Conservation (phyloP, 2,113 vertebrate species). For the Bostrychus sinensis region DNA sequence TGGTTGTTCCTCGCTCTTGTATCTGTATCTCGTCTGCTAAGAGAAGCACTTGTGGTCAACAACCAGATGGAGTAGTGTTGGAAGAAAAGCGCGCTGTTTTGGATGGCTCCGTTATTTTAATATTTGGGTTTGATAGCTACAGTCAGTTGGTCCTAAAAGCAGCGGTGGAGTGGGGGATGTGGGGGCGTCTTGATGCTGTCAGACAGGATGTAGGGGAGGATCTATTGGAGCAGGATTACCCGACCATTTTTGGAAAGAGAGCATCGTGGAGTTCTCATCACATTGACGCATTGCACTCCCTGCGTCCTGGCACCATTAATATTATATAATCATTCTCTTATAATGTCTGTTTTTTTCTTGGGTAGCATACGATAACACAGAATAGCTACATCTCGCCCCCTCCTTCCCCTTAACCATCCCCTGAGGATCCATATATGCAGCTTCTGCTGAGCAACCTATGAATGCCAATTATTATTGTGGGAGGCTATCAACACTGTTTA, state of each 20-base stretch:
- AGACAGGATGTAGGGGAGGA: constrained; percentile 62
- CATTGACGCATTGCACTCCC: constrained; percentile 70
- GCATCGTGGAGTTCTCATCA: constrained; percentile 53
- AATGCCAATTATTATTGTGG: constrained; percentile 61
- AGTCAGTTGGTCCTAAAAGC: constrained; percentile 19
- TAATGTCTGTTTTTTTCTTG: constrained; percentile 25
- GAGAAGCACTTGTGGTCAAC: constrained; percentile 2
- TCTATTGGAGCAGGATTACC: constrained; percentile 52
- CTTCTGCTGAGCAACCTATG: constrained; percentile 56
- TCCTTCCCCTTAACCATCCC: constrained; percentile 9
- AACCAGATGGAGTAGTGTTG: constrained; percentile 1
- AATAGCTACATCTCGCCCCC: constrained; percentile 10
- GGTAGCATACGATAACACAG: constrained; percentile 28
- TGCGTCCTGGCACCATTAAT: constrained; percentile 42
- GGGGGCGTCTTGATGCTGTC: constrained; percentile 62
- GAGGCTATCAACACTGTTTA: constrained; percentile 60
- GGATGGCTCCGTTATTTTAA: constrained; percentile 10
- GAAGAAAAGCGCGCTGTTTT: constrained; percentile 14
- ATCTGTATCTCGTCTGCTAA: constrained; percentile 11
- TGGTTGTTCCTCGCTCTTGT: constrained; percentile 14
- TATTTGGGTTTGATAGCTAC: constrained; percentile 20
- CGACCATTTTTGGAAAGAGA: constrained; percentile 69
- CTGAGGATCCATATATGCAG: constrained; percentile 46
- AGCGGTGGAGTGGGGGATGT: constrained; percentile 28
- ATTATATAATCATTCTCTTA: constrained; percentile 60